phyloP scores from a whole-genome alignment of 2,888 invertebrate species.

The Galerucella nymphaeae region DNA sequence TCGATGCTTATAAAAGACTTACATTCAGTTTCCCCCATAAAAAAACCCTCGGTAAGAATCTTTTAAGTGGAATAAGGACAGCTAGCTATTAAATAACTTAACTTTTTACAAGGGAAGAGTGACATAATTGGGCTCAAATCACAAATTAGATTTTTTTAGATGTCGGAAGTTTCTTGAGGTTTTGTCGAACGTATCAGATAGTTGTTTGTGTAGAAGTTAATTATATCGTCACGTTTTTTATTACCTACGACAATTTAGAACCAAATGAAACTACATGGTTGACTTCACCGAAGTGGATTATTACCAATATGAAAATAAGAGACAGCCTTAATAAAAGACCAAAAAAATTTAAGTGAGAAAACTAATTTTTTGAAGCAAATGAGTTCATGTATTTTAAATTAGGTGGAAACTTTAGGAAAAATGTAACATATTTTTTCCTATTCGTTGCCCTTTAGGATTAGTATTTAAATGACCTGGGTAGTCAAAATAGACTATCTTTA shows the following conservation, averaged over 20 bases:
- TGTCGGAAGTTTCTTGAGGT: conserved; percentile 13
- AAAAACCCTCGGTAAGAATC: conserved; percentile 48
- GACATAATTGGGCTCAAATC: conserved; percentile 52
- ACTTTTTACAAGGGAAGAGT: conserved; percentile 52
- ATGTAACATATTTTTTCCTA: no score
- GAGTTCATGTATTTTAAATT: no score
- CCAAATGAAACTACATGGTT: not conserved
- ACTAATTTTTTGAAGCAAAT: no score
- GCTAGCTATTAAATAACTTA: conserved; percentile 53
- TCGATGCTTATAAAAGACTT: conserved; percentile 63
- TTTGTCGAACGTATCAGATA: not conserved
- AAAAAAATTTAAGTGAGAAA: no score
- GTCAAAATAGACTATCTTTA: no score
- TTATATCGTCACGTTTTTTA: not conserved
- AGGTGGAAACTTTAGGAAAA: no score
- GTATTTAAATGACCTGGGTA: no score
- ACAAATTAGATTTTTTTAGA: conserved; percentile 13
- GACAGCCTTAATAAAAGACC: no score
- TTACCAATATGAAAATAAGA: not conserved
- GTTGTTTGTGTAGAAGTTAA: not conserved
- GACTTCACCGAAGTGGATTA: not conserved
- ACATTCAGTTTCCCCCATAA: conserved; percentile 55
- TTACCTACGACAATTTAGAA: not conserved
- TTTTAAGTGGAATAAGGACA: conserved; percentile 55
- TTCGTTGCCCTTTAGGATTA: no score